Percentiles rank a stretch among this genome's conserved stretches.
Evolutionary conservation across 23 tunicate genomes (phyloP).

Genomic region (Diplosoma virens): DNA sequence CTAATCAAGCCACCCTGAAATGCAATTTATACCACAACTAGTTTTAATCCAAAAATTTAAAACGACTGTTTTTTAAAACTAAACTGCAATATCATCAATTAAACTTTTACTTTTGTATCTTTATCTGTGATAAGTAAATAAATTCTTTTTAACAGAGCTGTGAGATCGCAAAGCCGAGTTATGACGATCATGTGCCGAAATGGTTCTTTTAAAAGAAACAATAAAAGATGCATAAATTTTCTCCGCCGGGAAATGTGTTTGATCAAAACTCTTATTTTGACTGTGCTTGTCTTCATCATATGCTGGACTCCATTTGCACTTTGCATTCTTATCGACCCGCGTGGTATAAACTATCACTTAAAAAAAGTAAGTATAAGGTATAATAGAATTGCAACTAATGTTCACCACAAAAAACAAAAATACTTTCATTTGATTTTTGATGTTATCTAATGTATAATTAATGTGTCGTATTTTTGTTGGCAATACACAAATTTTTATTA

Average conservation of each 20-base stretch:
- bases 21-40: too few species aligned
- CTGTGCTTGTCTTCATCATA: conserved; percentile 28
- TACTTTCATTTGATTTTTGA: too few species aligned
- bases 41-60: too few species aligned
- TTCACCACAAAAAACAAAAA: too few species aligned
- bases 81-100: not conserved
- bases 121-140: not conserved
- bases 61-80: not conserved
- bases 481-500: too few species aligned
- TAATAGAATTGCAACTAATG: too few species aligned
- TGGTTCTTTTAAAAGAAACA: not conserved
- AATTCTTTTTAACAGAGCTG: not conserved
- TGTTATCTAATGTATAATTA: too few species aligned
- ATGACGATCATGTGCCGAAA: conserved; percentile 1
- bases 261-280: conserved; percentile 29
- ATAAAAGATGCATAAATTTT: conserved; percentile 1
- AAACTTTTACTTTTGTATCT: not conserved
- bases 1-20: too few species aligned
- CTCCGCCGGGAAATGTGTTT: conserved; percentile 28
- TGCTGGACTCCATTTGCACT: conserved; percentile 61
- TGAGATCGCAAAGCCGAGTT: not conserved
- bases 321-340: conserved; percentile 29
- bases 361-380: conserved; percentile 20
- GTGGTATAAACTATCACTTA: conserved; percentile 12
- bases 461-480: too few species aligned